phyloP scores from a whole-genome alignment of 2,113 vertebrate species.

The Lophochroa leadbeateri region DNA sequence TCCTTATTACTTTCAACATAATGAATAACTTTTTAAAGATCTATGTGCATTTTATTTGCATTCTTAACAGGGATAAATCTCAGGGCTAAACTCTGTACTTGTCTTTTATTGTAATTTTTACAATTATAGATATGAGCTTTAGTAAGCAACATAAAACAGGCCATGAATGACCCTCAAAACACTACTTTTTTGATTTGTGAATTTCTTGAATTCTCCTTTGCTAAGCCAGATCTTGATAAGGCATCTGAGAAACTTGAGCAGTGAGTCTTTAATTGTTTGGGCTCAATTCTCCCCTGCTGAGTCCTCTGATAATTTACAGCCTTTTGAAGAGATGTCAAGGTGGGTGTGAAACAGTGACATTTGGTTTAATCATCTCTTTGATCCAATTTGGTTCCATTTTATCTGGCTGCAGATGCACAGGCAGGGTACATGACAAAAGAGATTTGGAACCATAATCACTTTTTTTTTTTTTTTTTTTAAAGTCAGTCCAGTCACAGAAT shows the following conservation, averaged over 20 bases:
- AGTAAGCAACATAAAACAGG: not conserved
- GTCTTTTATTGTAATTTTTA: not conserved
- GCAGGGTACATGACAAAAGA: not conserved
- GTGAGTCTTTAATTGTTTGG: not conserved
- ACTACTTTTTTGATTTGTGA: not conserved
- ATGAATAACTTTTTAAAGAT: slow-evolving; percentile 5
- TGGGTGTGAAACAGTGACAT: slow-evolving; percentile 13
- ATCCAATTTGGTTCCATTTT: slow-evolving; percentile 23
- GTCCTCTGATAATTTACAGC: not conserved
- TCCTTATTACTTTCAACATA: slow-evolving; percentile 4
- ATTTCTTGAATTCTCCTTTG: slow-evolving; percentile 7
- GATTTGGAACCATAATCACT: not conserved
- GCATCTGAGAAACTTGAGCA: not conserved
- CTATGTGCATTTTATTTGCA: slow-evolving; percentile 7
- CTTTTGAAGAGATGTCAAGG: slow-evolving; percentile 6
- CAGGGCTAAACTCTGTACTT: not conserved
- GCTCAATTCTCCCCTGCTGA: not conserved
- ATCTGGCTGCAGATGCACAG: not conserved
- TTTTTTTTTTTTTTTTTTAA: not conserved
- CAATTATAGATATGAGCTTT: not conserved
- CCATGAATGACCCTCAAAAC: not conserved
- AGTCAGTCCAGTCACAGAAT: not conserved
- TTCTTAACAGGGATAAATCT: not conserved
- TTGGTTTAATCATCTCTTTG: slow-evolving; percentile 39
- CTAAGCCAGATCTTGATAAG: not conserved